Base-by-base conservation (phyloP, 2,113 vertebrate species). In the Leptobrachium leishanense region DNA sequence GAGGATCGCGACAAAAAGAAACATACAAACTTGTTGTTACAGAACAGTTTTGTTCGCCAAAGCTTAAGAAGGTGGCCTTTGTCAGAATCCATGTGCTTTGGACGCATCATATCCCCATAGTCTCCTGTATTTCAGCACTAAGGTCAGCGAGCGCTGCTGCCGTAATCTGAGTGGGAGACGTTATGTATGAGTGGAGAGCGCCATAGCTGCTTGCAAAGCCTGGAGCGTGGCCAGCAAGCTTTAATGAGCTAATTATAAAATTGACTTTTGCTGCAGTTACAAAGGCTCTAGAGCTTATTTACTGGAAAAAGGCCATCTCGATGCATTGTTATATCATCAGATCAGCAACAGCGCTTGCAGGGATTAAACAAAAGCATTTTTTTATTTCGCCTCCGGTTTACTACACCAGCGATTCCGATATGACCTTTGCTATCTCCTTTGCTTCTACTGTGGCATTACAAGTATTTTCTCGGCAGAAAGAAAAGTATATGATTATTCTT, bases 161-260 rank as follows among this genome's bases (percentile, higher is more conserved):
- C 39, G 40, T 6, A 13, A 6, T 13, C 43, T n/a, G 31, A 3
- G 43, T 20, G 20, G n/a, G 41, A 64, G 62, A 64, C 39, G 62
- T 9, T 15, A 40, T 39, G 67, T 44, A 41, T n/a, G 12, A 63
- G 11, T n/a, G 39, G 68, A 40, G 43, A 15, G 12, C 57, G 57
- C n/a, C 6, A 2, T 15, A 59, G 55, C 10, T 12, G 55, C 55
- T 15, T 59, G 44, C 76, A 5, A 6, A 10, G 68, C 76, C 46
- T 79, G 77, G 69, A 79, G 46, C 13, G 1, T 9, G 43, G 77
- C 77, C 77, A 66, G 62, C 43, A 31, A 65, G 69, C 69, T 43
- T 72, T 79, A 79, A 79, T 79, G 69, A 79, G 77, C 77, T 79
- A 65, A 79, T 79, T 79, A 79, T 64, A 54, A 72, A 72, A 72